These are phyloP conservation scores for Mobula hypostoma DNA, from an alignment of 2,113 vertebrate species.

Conservation along the genomic window DNA sequence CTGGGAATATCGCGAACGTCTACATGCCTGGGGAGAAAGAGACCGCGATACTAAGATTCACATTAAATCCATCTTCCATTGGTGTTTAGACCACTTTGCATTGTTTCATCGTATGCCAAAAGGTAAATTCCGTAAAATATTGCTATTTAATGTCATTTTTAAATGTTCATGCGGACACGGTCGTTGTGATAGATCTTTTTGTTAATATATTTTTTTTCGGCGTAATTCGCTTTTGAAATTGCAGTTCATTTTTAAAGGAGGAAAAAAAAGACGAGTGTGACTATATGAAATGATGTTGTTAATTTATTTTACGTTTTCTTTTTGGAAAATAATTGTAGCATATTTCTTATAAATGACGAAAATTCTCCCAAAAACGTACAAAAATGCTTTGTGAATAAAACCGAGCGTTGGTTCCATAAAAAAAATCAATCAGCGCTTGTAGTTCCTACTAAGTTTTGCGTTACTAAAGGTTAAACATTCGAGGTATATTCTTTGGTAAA, in stretches of 20 bases:
- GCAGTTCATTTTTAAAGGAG: neutral
- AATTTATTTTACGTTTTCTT: conserved; percentile 61
- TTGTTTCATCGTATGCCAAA: conserved; percentile 25
- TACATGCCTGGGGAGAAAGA: conserved; percentile 43
- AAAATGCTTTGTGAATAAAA: conserved; percentile 79
- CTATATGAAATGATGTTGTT: conserved; percentile 49
- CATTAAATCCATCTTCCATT: conserved; percentile 19
- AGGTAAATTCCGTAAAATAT: conserved; percentile 35
- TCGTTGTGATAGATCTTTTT: conserved; percentile 52
- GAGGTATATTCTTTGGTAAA: neutral
- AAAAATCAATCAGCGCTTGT: conserved; percentile 37
- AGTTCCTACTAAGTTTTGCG: neutral
- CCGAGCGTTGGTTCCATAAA: conserved; percentile 43
- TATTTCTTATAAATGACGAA: conserved; percentile 72
- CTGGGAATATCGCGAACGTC: conserved; percentile 27
- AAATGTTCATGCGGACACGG: neutral
- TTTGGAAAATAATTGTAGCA: conserved; percentile 59
- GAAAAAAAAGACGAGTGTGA: neutral
- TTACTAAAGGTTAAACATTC: neutral
- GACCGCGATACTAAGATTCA: neutral
- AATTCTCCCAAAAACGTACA: conserved; percentile 49
- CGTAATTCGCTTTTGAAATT: conserved; percentile 45
- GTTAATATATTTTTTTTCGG: conserved; percentile 52
- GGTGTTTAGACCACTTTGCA: conserved; percentile 1
- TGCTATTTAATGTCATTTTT: conserved; percentile 35